Conservation (phyloP, 2,888 invertebrate species). For the Patella caerulea region DNA sequence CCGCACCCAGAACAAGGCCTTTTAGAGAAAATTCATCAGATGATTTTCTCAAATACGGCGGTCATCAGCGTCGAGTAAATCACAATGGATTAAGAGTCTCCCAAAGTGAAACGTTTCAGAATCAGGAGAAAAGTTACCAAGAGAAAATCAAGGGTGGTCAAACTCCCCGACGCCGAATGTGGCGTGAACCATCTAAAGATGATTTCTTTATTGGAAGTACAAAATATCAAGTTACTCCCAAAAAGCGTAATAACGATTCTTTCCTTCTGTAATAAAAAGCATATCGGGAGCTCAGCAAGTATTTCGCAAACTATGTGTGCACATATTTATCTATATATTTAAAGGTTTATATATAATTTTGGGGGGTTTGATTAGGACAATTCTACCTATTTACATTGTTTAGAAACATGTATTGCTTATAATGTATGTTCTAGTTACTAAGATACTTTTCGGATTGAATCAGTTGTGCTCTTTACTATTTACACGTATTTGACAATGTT, state of each 20-base stretch:
- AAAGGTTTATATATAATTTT: no score
- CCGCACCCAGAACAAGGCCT: not conserved
- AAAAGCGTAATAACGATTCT: not conserved
- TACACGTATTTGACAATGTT: no score
- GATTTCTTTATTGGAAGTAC: not conserved
- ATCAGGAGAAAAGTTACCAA: not conserved
- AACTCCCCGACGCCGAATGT: slow-evolving; percentile 12
- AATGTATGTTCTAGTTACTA: no score
- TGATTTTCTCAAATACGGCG: slow-evolving; percentile 2
- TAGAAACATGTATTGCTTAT: no score
- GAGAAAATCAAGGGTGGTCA: not conserved
- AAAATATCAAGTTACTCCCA: not conserved
- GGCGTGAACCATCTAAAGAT: slow-evolving; percentile 20
- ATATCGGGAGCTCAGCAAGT: no score
- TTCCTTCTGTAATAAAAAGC: no score
- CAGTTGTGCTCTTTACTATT: no score
- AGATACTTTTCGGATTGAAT: no score
- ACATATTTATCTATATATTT: no score
- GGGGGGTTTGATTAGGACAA: no score
- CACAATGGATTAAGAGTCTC: not conserved
- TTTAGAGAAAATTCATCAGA: slow-evolving; percentile 3
- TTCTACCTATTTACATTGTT: no score
- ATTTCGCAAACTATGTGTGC: no score
- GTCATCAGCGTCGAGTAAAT: not conserved
- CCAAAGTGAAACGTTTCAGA: not conserved